Base-by-base conservation (phyloP, 2,113 vertebrate genomes). In the Bos javanicus region DNA sequence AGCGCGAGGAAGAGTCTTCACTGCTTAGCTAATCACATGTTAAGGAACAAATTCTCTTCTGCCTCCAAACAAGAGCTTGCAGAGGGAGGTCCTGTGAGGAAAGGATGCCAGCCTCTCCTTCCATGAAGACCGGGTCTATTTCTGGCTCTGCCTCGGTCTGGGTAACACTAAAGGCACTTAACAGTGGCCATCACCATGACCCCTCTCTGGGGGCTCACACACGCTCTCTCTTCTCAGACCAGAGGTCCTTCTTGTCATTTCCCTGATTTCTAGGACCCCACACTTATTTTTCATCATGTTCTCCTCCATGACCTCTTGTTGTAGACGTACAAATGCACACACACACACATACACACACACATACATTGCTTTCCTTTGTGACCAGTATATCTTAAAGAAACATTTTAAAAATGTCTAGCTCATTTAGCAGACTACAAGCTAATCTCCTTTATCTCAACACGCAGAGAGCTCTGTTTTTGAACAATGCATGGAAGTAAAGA, bases 11-110 rank as follows among this genome's bases (percentile, higher is more conserved):
- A 92, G 11, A 33, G 21, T 28, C 36, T 64, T 76, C 36, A 50
- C 25, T 39, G 52, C 21, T 50, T 76, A 52, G 5, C 26, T 87
- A 67, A 57, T 57, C 11, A 71, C 19, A 13, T 43, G 28, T 21
- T 54, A 54, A 54, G 7, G 7, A 83, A 48, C 3, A 91, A 84
- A 88, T 76, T 94, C 13, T 67, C 28, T 88, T 83, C 33, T 86
- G 11, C 43, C 30, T 13, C 3, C 50, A 43, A 67, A 64, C 7
- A 88, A 60, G 17, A 57, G 43, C 16, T 10, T 54, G 5, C 4
- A 64, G 5, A 16, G 14, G 16, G 21, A 43, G 21, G 0, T 8
- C 2, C 19, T 28, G 1, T 2, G 19, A 64, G 26, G 10, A 78
- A 21, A 74, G 26, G 56, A 56, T 6, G 9, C 13, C 83, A 46